Evolutionary conservation across 2,113 vertebrate species (phyloP), one percentile per base, ranked within the genome.

Genomic region (Pedionomus torquatus): DNA sequence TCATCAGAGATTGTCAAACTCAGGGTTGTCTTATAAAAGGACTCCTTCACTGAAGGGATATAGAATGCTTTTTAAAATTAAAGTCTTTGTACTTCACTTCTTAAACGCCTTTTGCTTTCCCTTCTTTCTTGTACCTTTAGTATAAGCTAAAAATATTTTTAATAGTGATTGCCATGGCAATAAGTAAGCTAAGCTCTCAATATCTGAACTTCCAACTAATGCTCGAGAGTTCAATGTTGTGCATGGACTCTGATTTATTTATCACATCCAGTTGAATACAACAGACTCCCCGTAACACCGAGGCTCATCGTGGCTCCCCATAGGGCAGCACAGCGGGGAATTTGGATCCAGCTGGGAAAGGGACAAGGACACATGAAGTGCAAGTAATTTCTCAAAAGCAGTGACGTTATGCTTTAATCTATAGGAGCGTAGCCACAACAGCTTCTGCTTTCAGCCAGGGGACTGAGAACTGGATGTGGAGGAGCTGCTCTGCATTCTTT

Each of bases 131-230:
- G 23, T 80, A 96, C 92, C 84, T 96, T 90, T 74, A 87, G 74
- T 54, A 46, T 65, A 87, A 94, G 87, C 89, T 96, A 96, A 96
- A 95, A 94, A 94, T 91, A 95, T 83, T 90, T 95, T 83, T 93
- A 93, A 93, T 94, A 96, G 84, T 95, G 95, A 95, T 96, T 96
- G 78, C 95, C 95, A 96, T 95, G 90, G 95, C 93, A 97, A 95
- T 97, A 88, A 94, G 89, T 60, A 95, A 91, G 93, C 70, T 87
- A 66, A 95, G 70, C 57, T 91, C 83, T 93, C 94, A 89, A 52
- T 93, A 89, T 87, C 31, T 87, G 74, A 96, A 44, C 91, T 93
- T 55, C 33, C 61, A 91, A 6, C 75, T 80, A 65, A 39, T 1
- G 7, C 76, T 33, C 17, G 68, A 43, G 46, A 26, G 30, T 35